Base-by-base conservation (phyloP, 2,113 vertebrate species). In the Gymnarchus niloticus region DNA sequence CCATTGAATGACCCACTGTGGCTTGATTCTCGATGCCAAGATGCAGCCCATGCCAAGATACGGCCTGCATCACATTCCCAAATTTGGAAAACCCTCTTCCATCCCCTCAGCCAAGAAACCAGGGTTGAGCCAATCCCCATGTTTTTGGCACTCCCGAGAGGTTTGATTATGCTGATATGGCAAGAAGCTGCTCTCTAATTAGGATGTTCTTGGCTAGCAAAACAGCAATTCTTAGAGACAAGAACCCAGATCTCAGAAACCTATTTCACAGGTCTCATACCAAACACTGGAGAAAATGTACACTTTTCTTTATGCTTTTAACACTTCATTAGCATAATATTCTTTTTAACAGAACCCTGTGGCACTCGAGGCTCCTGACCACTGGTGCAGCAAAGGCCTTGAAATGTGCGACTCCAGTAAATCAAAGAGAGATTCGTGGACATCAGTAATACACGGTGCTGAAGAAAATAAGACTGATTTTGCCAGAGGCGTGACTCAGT, bases 381-480 rank as follows among this genome's bases (percentile, higher is more conserved):
- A 14, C 6, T 33, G 52, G 19, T 33, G 25, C 21, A 44, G 54
- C 52, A 59, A 5, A 57, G 12, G 37, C 37, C 59, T 83, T 83
- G 21, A n/a, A n/a, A n/a, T 14, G 44, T 48, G 52, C 4, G 8
- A 37, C 17, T 46, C 0, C 25, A 14, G 52, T 57, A 19, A 83
- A 41, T 57, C 52, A 56, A 83, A 83, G 6, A 2, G 56, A 56
- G 33, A 37, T 19, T 83, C 19, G 12, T n/a, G 37, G 56, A 41
- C 7, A 33, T 83, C 52, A 57, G 81, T 33, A 7, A 41, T 44
- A 56, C 28, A 21, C 81, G 37, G 12, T 33, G 28, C n/a, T 49
- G 25, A 12, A 83, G 82, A 57, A 83, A 83, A 59, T 83, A 33
- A 41, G 37, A 21, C 6, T 23, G 81, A 83, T 83, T 56, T 83